phyloP scores from a whole-genome alignment of 2,113 vertebrate species.

The Accipiter cooperii region DNA sequence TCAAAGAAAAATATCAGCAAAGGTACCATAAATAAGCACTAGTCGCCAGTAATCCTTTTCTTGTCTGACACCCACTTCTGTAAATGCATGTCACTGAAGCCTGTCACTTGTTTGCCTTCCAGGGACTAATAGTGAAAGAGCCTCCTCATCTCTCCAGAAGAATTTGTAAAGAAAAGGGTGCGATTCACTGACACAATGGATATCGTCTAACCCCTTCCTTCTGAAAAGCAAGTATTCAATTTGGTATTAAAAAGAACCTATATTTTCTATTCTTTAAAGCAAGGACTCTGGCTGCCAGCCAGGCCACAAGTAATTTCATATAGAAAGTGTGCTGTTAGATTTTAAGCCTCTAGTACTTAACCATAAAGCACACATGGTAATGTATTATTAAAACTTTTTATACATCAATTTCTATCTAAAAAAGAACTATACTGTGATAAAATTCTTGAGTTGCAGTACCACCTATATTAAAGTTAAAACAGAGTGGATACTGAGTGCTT shows the following conservation, averaged over 20 bases:
- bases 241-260: neutral
- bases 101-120: neutral
- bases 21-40: neutral
- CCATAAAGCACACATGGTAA: neutral
- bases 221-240: neutral
- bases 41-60: neutral
- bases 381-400: neutral
- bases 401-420: neutral
- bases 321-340: neutral
- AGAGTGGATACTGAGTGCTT: neutral
- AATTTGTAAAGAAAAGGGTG: neutral
- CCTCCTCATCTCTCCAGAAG: neutral
- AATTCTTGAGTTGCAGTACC: neutral
- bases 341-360: neutral
- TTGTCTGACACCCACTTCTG: neutral
- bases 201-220: neutral
- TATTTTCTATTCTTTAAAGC: neutral
- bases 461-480: neutral
- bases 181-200: neutral
- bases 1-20: neutral
- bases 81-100: neutral
- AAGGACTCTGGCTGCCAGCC: neutral
- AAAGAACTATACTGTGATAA: neutral
- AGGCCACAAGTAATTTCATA: neutral
- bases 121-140: neutral